phyloP scores from a whole-genome alignment of 2,113 vertebrate species.

The Ellobius talpinus region DNA sequence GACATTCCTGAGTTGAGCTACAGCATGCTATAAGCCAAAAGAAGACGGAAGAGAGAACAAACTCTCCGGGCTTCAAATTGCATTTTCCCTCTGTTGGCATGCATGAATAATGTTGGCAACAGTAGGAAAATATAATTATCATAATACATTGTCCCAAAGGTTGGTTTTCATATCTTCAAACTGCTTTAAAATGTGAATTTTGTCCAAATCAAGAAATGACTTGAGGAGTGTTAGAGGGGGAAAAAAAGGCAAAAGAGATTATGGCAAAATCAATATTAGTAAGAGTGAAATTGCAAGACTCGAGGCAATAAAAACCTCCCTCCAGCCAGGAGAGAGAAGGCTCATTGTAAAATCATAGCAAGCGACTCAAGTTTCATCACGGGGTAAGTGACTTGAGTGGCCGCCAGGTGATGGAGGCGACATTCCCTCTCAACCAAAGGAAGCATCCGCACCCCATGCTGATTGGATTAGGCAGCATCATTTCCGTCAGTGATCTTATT shows the following conservation, averaged over 20 bases:
- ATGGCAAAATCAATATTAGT: conserved; percentile 84
- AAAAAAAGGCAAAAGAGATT: conserved; percentile 68
- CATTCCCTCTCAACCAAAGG: conserved; percentile 8
- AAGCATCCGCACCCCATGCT: neutral
- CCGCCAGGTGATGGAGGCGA: neutral
- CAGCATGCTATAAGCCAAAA: neutral
- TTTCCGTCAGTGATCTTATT: neutral
- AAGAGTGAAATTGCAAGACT: conserved; percentile 72
- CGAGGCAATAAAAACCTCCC: conserved; percentile 76
- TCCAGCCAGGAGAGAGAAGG: conserved; percentile 56
- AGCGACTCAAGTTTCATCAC: conserved; percentile 75
- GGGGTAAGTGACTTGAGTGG: conserved; percentile 63
- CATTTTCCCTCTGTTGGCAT: conserved; percentile 53
- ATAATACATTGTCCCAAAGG: conserved; percentile 78
- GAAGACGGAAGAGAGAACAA: neutral
- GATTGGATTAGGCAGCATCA: neutral
- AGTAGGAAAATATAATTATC: conserved; percentile 79
- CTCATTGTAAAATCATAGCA: conserved; percentile 75
- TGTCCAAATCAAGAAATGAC: conserved; percentile 80
- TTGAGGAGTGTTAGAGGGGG: conserved; percentile 30
- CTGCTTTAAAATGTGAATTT: conserved; percentile 80
- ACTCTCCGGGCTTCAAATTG: neutral
- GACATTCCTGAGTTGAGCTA: neutral
- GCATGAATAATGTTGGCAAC: conserved; percentile 66
- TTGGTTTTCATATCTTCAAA: conserved; percentile 78